Base-by-base conservation (phyloP, 1,140 invertebrate species). In the Leptopilina boulardi region DNA sequence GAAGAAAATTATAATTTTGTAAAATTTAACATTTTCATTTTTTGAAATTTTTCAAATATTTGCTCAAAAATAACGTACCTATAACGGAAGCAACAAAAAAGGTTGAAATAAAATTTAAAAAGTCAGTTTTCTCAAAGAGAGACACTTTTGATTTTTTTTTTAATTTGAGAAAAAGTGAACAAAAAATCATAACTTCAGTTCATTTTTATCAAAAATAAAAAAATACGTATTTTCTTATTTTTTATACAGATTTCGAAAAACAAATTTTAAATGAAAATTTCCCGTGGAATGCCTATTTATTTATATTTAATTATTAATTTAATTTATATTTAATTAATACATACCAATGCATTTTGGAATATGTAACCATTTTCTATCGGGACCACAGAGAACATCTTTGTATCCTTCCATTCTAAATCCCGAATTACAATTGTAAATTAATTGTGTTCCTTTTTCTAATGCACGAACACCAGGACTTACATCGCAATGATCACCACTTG, bases 381-480 rank as follows among this genome's bases (percentile, higher is more conserved):
- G 38, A 4, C 78, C 82, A 54, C 90, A 91, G 21, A 81, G 84
- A 3, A 87, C 87, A 42, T 86, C 76, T 3, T n/a, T 0, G 8
- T 56, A 70, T 8, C 86, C 86, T 23, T 56, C 80, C 23, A 87
- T 15, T 21, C 73, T 83, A 73, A 84, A 89, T 3, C 88, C 88
- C 5, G 51, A 0, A 47, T 88, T 74, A 56, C 90, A 91, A 26
- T 41, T 84, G 18, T 89, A 91, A 21, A 88, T 71, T 9, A 91
- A 70, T 70, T 83, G 51, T 11, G 85, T 73, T 66, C 89, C 90
- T 18, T 80, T 81, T 21, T 75, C 70, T 15, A 91, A 56, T 9
- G 30, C 9, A 4, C 21, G 4, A 2, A 74, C 34, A 5, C 80
- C 78, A 38, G 73, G 10, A 1, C 19, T 8, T 0, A 82, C 5